phyloP scores from a whole-genome alignment of 1,140 invertebrate species.

The Brachionus rotundiformis region DNA sequence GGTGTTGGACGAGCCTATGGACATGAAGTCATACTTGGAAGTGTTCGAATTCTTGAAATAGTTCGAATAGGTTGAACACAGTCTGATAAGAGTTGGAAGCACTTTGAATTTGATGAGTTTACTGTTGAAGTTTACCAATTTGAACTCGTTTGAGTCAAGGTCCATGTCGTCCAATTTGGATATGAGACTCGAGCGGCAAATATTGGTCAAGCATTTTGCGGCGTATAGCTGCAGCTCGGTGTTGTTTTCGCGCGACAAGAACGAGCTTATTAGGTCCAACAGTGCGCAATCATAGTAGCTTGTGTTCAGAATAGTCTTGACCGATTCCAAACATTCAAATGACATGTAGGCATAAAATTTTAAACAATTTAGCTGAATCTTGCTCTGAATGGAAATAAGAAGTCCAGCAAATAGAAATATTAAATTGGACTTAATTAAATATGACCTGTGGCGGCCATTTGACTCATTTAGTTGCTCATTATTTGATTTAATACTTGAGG shows the following conservation, averaged over 20 bases:
- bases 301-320: background rate
- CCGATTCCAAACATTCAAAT: constrained; percentile 25
- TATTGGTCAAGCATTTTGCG: constrained; percentile 45
- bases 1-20: background rate
- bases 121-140: constrained; percentile 43
- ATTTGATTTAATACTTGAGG: constrained; percentile 15
- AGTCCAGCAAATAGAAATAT: constrained; percentile 9
- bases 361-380: constrained; percentile 33
- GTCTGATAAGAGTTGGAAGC: constrained; percentile 20
- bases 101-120: constrained; percentile 49
- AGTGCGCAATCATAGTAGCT: constrained; percentile 36
- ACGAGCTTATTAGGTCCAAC: constrained; percentile 32
- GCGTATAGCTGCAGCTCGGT: constrained; percentile 11
- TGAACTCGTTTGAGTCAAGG: constrained; percentile 17
- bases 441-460: background rate
- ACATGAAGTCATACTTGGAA: background rate
- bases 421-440: constrained; percentile 12
- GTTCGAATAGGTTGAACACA: constrained; percentile 30
- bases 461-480: background rate
- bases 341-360: constrained; percentile 32
- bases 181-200: constrained; percentile 29
- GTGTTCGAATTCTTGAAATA: constrained; percentile 11
- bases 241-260: constrained; percentile 34
- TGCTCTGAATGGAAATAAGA: background rate
- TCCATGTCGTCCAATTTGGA: constrained; percentile 24